A percentile compares a stretch with the other conserved stretches of the same genome.
These are phyloP conservation scores for Tokudaia muenninki DNA, from an alignment of 2,797 vertebrate genomes.

Conservation along the genomic window DNA sequence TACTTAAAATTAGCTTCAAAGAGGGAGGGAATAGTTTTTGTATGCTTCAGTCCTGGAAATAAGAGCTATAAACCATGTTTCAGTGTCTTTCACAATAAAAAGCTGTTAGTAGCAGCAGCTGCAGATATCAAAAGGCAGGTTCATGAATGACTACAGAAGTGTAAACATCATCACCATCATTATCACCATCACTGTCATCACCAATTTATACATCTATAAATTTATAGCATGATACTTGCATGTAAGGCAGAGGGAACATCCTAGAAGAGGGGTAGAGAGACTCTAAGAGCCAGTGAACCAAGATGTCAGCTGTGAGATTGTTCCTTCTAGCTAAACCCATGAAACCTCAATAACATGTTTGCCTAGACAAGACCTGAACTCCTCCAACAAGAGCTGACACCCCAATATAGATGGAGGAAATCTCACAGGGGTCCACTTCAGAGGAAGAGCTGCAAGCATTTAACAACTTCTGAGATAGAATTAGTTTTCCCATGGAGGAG, in stretches of 20 bases:
- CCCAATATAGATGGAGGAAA: background rate
- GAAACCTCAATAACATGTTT: background rate
- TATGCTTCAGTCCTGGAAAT: constrained; percentile 9
- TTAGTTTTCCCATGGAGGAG: background rate
- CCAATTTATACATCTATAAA: background rate
- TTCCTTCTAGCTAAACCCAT: background rate
- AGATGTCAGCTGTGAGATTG: background rate
- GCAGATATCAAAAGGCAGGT: background rate
- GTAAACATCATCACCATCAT: no score
- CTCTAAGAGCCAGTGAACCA: background rate
- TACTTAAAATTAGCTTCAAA: constrained; percentile 57
- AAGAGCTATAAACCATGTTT: background rate
- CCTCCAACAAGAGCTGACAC: background rate
- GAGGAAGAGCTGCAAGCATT: background rate
- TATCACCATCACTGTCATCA: no score
- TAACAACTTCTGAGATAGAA: background rate
- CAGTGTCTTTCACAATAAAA: constrained; percentile 51
- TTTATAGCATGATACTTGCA: background rate
- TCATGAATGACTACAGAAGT: background rate
- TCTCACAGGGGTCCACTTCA: background rate
- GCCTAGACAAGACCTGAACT: background rate
- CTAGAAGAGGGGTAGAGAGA: background rate
- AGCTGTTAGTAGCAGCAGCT: background rate
- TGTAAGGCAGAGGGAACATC: background rate
- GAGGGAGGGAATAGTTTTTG: background rate